phyloP scores from a whole-genome alignment of 2,113 vertebrate species.

The western clawed frog (Xenopus tropicalis) region DNA sequence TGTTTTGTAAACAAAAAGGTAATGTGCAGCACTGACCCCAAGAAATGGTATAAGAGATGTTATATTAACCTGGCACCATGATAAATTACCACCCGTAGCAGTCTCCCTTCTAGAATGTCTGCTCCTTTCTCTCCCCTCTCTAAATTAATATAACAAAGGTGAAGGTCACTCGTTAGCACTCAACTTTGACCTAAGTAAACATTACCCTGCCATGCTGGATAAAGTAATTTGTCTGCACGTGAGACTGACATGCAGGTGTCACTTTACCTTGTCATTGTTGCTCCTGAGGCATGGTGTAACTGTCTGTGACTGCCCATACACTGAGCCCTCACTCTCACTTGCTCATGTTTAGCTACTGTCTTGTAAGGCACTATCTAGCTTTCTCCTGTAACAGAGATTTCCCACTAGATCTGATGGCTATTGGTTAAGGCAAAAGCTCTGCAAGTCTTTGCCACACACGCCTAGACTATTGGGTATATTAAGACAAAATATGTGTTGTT shows the following conservation, averaged over 20 bases:
- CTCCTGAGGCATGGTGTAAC: background rate
- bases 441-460: too few relatives aligned
- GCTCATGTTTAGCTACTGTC: background rate
- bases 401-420: too few relatives aligned
- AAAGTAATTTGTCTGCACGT: slow-evolving; percentile 23
- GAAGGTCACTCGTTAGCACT: slow-evolving; percentile 23
- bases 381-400: background rate
- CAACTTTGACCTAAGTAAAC: slow-evolving; percentile 16
- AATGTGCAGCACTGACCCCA: background rate
- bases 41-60: background rate
- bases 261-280: background rate
- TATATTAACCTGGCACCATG: background rate
- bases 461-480: too few relatives aligned
- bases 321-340: background rate
- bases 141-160: background rate
- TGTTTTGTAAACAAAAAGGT: background rate
- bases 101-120: background rate
- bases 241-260: slow-evolving; percentile 4
- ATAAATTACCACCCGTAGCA: slow-evolving; percentile 5
- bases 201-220: background rate
- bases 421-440: too few relatives aligned
- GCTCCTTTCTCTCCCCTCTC: background rate
- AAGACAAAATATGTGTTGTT: too few relatives aligned
- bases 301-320: background rate
- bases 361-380: background rate